Evolutionary conservation across 37 sponge, comb jelly and placozoan species (phyloP), one percentile per base, ranked within the genome.

Genomic region (Cliona cf. orientalis): DNA sequence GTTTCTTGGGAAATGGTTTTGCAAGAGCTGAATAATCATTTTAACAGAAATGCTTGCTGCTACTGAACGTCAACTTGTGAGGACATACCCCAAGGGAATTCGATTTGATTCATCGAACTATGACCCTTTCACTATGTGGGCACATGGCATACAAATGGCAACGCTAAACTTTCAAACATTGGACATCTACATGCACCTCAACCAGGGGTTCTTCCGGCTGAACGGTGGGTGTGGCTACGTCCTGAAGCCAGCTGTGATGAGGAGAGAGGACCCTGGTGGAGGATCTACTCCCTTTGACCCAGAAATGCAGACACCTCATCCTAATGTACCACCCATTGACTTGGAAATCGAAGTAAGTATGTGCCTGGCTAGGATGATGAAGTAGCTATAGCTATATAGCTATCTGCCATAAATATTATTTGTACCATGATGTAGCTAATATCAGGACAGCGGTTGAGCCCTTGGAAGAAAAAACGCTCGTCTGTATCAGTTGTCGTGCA

Each of bases 201-300:
- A 93, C 82, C 93, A 93, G 57, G 93, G 93, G 19, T 66, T 80
- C 43, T 93, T 93, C 66, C 74, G 93, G 45, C 78, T 79, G 19
- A 93, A 93, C 78, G 93, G 90, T 46, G 85, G 81, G 71, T 93
- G 93, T 85, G 93, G 93, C 41, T 93, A 93, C 72, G 78, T 88
- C 42, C 68, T 93, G 53, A 93, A 93, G 66, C 93, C 93, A 31
- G 69, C 57, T 7, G 69, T 87, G 49, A 75, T 92, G 81, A 84
- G 90, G 55, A 74, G 66, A 56, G 68, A 76, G 32, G 37, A 69
- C n/a, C 65, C 72, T 32, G 76, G 49, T 2, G 72, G 56, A 77
- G 89, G 60, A 60, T 57, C 42, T 39, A 34, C 66, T 23, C 46
- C 70, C 14, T 85, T 58, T 58, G 22, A 45, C 37, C 90, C 90